A percentile compares a stretch with the other conserved stretches of the same genome.
Conservation (phyloP, 92 coral and sea anemone species). For the Micromussa lordhowensis region DNA sequence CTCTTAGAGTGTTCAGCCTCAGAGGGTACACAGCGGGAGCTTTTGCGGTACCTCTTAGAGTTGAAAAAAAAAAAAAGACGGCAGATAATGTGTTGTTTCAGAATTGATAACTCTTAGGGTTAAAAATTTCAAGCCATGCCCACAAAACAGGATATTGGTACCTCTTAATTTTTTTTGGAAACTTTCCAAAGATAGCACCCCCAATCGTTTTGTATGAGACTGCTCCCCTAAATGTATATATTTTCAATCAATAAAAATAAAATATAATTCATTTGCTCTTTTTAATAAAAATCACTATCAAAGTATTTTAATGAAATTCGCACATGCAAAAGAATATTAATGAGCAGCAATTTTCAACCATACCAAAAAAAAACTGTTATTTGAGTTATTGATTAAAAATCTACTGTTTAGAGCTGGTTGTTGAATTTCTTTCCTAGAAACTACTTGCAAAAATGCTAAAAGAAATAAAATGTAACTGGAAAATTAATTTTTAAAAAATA, state of each 20-base stretch:
- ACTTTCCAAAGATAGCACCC: no score
- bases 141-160: no score
- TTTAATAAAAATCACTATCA: not conserved
- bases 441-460: not conserved
- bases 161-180: no score
- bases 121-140: no score
- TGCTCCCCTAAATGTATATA: no score
- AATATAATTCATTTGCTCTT: not conserved
- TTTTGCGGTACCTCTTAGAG: no score
- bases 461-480: not conserved
- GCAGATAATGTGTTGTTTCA: no score
- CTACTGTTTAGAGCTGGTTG: not conserved
- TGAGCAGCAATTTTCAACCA: not conserved
- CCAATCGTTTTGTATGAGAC: no score
- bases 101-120: no score
- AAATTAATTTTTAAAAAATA: not conserved
- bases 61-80: no score
- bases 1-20: no score
- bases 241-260: not conserved
- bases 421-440: not conserved
- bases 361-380: not conserved
- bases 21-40: no score
- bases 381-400: not conserved
- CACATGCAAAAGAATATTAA: not conserved
- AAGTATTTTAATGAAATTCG: not conserved